Percentiles rank a stretch among this genome's conserved stretches.
Conservation (phyloP, 1,140 invertebrate species). For the Cyclargus thomasi region DNA sequence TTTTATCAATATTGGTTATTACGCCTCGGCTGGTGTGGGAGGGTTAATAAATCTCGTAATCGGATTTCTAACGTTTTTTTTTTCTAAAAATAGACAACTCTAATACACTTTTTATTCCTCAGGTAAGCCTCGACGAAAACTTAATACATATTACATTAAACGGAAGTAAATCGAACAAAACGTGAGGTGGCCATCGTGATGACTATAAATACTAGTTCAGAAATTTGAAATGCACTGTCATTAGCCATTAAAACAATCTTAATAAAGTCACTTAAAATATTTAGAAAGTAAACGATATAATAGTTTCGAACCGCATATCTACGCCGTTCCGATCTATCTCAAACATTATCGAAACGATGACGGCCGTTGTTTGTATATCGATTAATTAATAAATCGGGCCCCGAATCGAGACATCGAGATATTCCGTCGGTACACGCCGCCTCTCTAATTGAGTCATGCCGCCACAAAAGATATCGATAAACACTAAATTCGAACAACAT, state of each 20-base stretch:
- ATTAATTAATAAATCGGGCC: constrained; percentile 73
- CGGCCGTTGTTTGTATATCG: constrained; percentile 71
- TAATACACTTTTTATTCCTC: background rate
- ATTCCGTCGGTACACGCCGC: constrained; percentile 55
- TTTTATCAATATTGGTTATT: constrained; percentile 9
- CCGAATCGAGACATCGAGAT: constrained; percentile 62
- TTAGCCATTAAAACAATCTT: background rate
- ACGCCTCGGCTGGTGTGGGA: background rate
- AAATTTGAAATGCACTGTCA: background rate
- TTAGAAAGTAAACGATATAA: constrained; percentile 14
- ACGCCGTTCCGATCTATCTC: constrained; percentile 44
- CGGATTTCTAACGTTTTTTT: background rate
- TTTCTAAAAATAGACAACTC: background rate
- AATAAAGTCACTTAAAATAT: constrained; percentile 11
- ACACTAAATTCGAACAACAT: constrained; percentile 31
- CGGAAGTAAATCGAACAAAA: background rate
- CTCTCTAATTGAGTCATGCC: constrained; percentile 71
- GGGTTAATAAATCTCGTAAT: constrained; percentile 11
- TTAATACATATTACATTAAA: too few relatives aligned
- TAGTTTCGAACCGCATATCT: constrained; percentile 23
- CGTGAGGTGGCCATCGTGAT: background rate
- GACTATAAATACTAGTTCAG: background rate
- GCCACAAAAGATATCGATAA: constrained; percentile 58
- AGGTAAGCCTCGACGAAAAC: too few relatives aligned
- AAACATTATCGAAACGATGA: constrained; percentile 57